Conservation (phyloP, 2,888 invertebrate species). For the Drosophila formosana region DNA sequence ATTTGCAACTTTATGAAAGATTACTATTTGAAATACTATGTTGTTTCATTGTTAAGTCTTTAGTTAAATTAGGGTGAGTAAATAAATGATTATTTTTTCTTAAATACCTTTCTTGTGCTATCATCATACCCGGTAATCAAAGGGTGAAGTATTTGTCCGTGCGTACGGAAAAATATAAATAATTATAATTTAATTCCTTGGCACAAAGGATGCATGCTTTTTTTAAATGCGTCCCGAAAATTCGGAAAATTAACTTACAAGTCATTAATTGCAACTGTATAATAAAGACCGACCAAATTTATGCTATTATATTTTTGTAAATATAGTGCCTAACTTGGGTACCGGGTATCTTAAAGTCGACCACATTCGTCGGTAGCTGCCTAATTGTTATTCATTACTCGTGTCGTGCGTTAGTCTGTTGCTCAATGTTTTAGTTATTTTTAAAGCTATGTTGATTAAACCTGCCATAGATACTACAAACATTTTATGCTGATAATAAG, state of each 20-base stretch:
- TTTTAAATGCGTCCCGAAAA: not conserved
- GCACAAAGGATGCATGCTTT: no score
- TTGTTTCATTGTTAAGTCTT: slow-evolving; percentile 12
- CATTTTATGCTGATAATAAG: not conserved
- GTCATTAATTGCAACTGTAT: not conserved
- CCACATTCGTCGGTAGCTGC: not conserved
- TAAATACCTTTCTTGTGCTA: not conserved
- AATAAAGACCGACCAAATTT: no score
- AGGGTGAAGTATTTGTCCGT: no score
- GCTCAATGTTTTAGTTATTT: slow-evolving; percentile 1
- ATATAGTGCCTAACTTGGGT: not conserved
- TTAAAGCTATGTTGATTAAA: slow-evolving; percentile 23
- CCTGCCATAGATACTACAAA: slow-evolving; percentile 6
- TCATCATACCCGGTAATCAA: not conserved
- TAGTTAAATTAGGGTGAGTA: not conserved
- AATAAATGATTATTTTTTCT: not conserved
- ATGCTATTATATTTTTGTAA: no score
- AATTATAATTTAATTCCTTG: no score
- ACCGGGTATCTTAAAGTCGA: not conserved
- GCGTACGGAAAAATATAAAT: not conserved
- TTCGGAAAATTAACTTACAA: not conserved
- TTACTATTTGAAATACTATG: slow-evolving; percentile 7
- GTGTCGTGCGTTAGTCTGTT: slow-evolving; percentile 4
- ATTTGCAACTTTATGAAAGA: slow-evolving; percentile 4
- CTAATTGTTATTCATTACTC: not conserved